A percentile compares a stretch with the other conserved stretches of the same genome.
Conservation (phyloP, 2,797 vertebrate species). For the Myiotriccus ornatus region DNA sequence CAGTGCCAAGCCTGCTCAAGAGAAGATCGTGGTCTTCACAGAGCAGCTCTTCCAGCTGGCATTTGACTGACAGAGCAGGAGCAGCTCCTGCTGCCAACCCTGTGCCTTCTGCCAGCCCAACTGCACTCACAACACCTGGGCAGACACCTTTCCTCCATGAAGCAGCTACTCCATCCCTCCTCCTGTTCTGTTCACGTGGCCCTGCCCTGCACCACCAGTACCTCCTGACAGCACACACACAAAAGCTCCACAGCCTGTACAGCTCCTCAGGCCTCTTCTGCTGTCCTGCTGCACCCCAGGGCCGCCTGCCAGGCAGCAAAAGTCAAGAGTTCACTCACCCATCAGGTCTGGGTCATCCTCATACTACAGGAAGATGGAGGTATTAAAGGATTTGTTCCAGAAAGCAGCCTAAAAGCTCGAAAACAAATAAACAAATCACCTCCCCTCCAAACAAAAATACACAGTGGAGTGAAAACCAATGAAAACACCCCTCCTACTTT, state of each 20-base stretch:
- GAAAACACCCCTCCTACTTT: not conserved
- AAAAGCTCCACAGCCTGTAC: rapidly evolving
- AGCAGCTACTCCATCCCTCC: not conserved
- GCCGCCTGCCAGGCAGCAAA: not conserved
- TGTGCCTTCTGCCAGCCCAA: rapidly evolving
- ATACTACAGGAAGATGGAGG: rapidly evolving
- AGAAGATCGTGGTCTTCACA: not conserved
- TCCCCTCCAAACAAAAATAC: not conserved
- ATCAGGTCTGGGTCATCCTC: rapidly evolving
- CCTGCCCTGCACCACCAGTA: not conserved
- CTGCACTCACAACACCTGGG: rapidly evolving
- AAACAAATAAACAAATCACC: not conserved
- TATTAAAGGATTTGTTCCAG: not conserved
- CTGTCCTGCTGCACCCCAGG: not conserved
- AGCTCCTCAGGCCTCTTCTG: not conserved
- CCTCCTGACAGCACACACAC: not conserved
- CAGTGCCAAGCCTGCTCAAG: not conserved
- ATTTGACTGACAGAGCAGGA: rapidly evolving
- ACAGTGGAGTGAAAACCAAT: rapidly evolving
- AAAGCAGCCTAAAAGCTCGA: not conserved
- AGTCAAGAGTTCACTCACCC: rapidly evolving
- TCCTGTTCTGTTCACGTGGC: not conserved
- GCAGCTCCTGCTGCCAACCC: not conserved
- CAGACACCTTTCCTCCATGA: rapidly evolving
- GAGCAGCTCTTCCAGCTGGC: not conserved